Conservation (phyloP, 2,797 vertebrate genomes). For the Hypotaenidia philippensis region DNA sequence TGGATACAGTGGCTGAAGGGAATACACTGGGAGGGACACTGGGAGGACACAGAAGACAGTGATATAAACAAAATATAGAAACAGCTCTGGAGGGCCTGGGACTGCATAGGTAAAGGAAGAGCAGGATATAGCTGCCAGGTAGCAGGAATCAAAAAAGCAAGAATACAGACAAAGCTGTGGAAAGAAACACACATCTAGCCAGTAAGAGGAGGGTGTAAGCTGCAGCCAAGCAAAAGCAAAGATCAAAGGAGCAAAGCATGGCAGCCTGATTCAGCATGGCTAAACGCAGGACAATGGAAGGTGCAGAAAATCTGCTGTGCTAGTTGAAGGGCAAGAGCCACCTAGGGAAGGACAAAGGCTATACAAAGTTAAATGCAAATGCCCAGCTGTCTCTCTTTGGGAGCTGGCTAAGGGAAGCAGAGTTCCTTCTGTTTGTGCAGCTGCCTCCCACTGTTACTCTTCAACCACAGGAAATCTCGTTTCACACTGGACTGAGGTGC, state of each 20-base stretch:
- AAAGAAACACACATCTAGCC: not conserved
- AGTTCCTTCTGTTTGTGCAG: not conserved
- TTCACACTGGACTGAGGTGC: not conserved
- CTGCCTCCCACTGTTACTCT: not conserved
- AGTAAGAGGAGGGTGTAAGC: not conserved
- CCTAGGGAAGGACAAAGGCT: not conserved
- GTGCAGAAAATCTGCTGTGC: not conserved
- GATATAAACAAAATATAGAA: not conserved
- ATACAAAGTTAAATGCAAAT: not conserved
- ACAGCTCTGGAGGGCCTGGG: not conserved
- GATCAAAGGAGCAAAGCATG: not conserved
- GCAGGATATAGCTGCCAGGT: not conserved
- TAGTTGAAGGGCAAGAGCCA: not conserved
- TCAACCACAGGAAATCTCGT: not conserved
- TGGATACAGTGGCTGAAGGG: not conserved
- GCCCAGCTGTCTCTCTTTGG: not conserved
- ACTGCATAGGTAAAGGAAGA: not conserved
- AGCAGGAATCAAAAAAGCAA: not conserved
- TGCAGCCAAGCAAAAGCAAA: not conserved
- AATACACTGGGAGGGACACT: not conserved
- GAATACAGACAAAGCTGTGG: not conserved
- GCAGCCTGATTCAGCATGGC: not conserved
- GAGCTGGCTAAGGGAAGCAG: not conserved
- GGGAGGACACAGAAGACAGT: not conserved
- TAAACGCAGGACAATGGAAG: not conserved